Evolutionary conservation across 2,113 vertebrate genomes (phyloP).

Genomic region (Anthoscopus minutus): DNA sequence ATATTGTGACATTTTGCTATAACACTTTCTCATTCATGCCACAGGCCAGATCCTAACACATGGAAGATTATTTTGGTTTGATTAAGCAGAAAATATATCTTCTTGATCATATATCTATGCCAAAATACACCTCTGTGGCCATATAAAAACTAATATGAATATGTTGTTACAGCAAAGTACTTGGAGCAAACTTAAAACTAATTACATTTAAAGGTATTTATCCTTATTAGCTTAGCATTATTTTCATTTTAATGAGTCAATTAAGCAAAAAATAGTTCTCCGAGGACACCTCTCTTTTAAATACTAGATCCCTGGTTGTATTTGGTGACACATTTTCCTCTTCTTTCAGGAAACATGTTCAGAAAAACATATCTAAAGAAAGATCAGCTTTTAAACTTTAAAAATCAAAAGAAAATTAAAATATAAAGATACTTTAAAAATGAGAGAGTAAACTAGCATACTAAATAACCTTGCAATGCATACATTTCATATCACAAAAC

Average conservation of each 20-base stretch:
- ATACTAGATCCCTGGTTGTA: background rate
- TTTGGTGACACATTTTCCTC: background rate
- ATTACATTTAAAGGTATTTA: background rate
- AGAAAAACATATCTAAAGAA: background rate
- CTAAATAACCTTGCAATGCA: background rate
- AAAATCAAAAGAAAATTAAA: background rate
- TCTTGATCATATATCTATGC: background rate
- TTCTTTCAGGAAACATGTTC: background rate
- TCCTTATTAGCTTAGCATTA: background rate
- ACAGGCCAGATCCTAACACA: constrained; percentile 13
- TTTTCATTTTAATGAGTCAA: background rate
- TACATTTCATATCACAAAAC: background rate
- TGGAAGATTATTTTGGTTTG: constrained; percentile 4
- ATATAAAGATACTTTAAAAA: background rate
- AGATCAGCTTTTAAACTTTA: background rate
- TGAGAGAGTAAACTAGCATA: background rate
- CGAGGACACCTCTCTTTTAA: background rate
- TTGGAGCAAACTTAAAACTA: background rate
- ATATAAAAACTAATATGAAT: background rate
- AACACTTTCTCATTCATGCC: background rate
- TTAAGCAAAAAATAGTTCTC: background rate
- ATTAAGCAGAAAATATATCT: constrained; percentile 4
- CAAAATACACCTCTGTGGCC: background rate
- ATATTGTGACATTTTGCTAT: constrained; percentile 38
- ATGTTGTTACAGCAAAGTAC: background rate